phyloP scores from a whole-genome alignment of 2,797 vertebrate genomes.

The Oophaga sylvatica region DNA sequence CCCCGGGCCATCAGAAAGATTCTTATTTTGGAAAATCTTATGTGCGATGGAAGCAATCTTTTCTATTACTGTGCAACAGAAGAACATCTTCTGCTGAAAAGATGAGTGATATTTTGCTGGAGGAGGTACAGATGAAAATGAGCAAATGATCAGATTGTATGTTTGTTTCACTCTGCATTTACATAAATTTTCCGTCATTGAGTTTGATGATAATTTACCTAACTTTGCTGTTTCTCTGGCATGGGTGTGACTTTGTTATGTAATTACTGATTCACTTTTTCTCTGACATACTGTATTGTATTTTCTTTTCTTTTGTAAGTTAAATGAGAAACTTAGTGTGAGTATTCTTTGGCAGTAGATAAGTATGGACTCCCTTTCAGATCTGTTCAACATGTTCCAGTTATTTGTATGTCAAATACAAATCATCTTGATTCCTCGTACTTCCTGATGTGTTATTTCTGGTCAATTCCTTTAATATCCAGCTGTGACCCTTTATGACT shows the following conservation, averaged over 20 bases:
- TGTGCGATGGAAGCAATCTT: not conserved
- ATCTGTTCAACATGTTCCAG: not conserved
- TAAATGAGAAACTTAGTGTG: conserved; percentile 7
- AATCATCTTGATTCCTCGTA: not conserved
- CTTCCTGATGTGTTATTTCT: not conserved
- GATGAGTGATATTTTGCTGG: not conserved
- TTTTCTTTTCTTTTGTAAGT: not conserved
- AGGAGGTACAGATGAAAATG: not conserved
- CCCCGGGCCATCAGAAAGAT: not conserved
- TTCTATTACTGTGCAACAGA: not conserved
- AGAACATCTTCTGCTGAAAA: not conserved
- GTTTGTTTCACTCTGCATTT: not conserved
- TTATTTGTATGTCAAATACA: not conserved
- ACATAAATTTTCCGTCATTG: not conserved
- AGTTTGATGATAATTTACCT: not conserved
- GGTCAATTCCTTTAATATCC: too few species aligned
- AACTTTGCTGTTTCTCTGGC: conserved; percentile 10
- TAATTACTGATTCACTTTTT: not conserved
- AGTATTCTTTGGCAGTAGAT: not conserved
- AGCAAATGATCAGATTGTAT: not conserved
- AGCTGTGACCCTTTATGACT: too few species aligned
- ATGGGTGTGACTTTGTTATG: not conserved
- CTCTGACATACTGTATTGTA: not conserved
- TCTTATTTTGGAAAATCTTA: not conserved
- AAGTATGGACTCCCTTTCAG: not conserved